These are phyloP conservation scores for Amia ocellicauda DNA, from an alignment of 2,113 vertebrate species.

Conservation along the genomic window DNA sequence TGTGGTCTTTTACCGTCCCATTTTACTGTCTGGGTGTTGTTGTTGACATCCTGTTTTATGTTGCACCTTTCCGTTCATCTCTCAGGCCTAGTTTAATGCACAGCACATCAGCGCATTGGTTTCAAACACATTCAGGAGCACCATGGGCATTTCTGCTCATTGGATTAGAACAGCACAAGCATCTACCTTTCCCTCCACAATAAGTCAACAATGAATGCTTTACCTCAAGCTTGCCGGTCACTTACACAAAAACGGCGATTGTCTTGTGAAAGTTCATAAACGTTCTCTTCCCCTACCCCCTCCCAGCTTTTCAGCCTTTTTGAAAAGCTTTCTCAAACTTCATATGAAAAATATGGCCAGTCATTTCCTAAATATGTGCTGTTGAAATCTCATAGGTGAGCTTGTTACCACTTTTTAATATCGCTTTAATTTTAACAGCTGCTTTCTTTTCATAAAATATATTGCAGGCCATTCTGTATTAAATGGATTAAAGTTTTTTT, in stretches of 20 bases:
- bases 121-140: conserved; percentile 49
- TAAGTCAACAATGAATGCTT: too few species aligned
- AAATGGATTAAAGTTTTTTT: conserved; percentile 39
- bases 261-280: too few species aligned
- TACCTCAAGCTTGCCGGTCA: too few species aligned
- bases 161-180: conserved; percentile 45
- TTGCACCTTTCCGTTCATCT: conserved; percentile 28
- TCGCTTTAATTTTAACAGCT: conserved; percentile 18
- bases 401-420: conserved; percentile 45
- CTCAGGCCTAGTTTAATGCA: conserved; percentile 32
- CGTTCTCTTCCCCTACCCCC: not conserved
- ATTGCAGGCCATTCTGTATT: conserved; percentile 18
- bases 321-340: not conserved
- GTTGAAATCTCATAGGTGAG: conserved; percentile 31
- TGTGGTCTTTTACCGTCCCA: conserved; percentile 56
- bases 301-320: conserved; percentile 33
- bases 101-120: conserved; percentile 39
- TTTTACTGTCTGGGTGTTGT: conserved; percentile 40
- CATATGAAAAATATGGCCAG: not conserved
- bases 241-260: too few species aligned
- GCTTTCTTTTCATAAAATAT: conserved; percentile 22
- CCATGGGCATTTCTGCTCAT: conserved; percentile 47
- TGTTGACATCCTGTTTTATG: conserved; percentile 38
- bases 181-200: not conserved
- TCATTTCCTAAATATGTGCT: conserved; percentile 29